Base-by-base conservation (phyloP, 2,113 vertebrate genomes). In the Cyanoramphus novaezelandiae region DNA sequence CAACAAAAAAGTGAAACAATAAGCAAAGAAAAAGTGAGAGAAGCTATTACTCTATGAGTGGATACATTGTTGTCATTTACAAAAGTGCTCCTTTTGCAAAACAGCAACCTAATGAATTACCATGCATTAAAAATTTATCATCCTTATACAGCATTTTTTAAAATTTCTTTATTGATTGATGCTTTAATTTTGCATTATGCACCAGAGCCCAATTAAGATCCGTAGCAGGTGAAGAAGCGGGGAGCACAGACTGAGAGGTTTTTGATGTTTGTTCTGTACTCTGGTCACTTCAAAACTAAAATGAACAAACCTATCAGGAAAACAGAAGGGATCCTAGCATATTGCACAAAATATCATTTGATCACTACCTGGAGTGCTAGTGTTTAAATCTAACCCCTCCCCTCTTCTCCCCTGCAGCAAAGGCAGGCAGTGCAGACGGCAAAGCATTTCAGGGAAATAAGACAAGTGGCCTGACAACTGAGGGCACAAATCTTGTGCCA, bases 401-500 rank as follows among this genome's bases (percentile, higher is more conserved):
- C 62, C 72, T 64, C 41, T 52, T 8, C 64, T n/a, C 17, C 43
- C 71, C 92, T 63, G 75, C 80, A 59, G 72, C 50, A 82, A n/a
- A 64, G 64, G 63, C 86, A 67, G 88, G 17, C 62, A 47, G 37
- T 11, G 70, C 74, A 43, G 71, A 2, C 80, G 65, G 77, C 83
- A 83, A 16, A 89, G 86, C 84, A 17, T 68, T 81, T 72, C 84
- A 41, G 85, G 28, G 7, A 29, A 53, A 60, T 18, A 52, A 35
- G n/a, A 84, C 39, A 39, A 67, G 11, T 69, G 86, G 67, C 82
- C 96, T 65, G 65, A 88, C 75, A 80, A 60, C 3, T 3, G 17
- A 92, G 87, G 90, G 80, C 86, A 82, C 75, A 39, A 47, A 80
- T 81, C 82, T 9, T 46, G 87, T 94, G 92, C 90, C 93, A 95